Evolutionary conservation across 2,797 vertebrate genomes (phyloP).

Genomic region (Tarsius wallacei): DNA sequence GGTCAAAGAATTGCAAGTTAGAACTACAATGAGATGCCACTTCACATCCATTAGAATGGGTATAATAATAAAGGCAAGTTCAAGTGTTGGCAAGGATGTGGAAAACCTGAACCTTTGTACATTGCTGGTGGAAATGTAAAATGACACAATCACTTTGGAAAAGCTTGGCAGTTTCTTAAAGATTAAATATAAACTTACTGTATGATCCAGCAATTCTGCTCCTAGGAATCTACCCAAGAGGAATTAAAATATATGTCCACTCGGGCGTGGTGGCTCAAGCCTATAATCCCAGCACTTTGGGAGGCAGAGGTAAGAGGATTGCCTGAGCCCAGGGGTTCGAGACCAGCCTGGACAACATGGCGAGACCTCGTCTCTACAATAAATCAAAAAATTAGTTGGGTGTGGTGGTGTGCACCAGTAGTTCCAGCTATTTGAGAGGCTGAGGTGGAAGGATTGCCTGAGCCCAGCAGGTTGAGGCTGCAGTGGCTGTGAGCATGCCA

Average conservation of each 20-base stretch:
- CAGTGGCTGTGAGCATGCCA: too few species aligned
- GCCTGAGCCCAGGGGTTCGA: too few species aligned
- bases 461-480: too few species aligned
- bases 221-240: background rate
- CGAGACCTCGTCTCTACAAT: too few species aligned
- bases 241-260: background rate
- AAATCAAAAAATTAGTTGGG: too few species aligned
- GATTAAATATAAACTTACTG: constrained; percentile 2
- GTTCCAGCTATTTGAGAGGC: too few species aligned
- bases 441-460: too few species aligned
- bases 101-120: background rate
- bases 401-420: too few species aligned
- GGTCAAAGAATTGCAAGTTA: background rate
- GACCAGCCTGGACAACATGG: too few species aligned
- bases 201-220: background rate
- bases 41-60: background rate
- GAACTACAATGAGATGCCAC: background rate
- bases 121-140: background rate
- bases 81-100: background rate
- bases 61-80: background rate
- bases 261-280: too few species aligned
- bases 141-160: background rate
- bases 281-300: too few species aligned
- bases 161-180: background rate
- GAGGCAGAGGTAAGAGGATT: too few species aligned